phyloP scores from a whole-genome alignment of 2,888 invertebrate species.

The Pseudeuparius sepicola region DNA sequence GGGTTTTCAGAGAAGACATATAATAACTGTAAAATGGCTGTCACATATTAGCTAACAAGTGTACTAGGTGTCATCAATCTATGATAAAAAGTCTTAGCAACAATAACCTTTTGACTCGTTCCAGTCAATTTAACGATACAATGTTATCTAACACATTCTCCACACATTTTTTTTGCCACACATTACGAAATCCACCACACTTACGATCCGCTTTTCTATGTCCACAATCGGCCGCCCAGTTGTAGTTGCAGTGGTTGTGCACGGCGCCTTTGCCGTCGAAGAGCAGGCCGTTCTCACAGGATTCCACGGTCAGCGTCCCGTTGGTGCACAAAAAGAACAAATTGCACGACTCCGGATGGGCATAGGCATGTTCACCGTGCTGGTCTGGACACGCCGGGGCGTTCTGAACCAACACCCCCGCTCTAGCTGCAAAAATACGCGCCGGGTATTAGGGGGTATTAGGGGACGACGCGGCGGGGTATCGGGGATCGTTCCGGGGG shows the following conservation, averaged over 20 bases:
- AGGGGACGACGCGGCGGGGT: no score
- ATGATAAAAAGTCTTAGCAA: no score
- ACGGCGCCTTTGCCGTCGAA: slow-evolving; percentile 85
- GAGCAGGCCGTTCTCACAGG: slow-evolving; percentile 83
- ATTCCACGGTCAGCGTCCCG: slow-evolving; percentile 80
- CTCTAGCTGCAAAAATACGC: slow-evolving; percentile 48
- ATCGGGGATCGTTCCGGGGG: no score
- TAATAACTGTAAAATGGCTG: no score
- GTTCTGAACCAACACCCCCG: slow-evolving; percentile 49
- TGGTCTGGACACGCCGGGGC: slow-evolving; percentile 73
- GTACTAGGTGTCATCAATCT: no score
- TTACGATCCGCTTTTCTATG: slow-evolving; percentile 70
- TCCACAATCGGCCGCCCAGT: slow-evolving; percentile 87
- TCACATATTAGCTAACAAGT: no score
- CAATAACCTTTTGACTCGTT: no score
- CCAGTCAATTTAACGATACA: no score
- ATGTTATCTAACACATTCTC: background rate
- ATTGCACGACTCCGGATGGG: slow-evolving; percentile 79
- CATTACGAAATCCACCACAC: slow-evolving; percentile 30
- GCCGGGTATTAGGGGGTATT: no score
- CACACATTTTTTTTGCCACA: slow-evolving; percentile 2
- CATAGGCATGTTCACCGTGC: slow-evolving; percentile 72
- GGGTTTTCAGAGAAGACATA: no score
- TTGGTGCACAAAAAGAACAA: slow-evolving; percentile 87
- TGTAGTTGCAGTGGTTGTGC: slow-evolving; percentile 88